Evolutionary conservation across 1,140 invertebrate species (phyloP), one percentile per base, ranked within the genome.

Genomic region (Drosophila lacteicornis): DNA sequence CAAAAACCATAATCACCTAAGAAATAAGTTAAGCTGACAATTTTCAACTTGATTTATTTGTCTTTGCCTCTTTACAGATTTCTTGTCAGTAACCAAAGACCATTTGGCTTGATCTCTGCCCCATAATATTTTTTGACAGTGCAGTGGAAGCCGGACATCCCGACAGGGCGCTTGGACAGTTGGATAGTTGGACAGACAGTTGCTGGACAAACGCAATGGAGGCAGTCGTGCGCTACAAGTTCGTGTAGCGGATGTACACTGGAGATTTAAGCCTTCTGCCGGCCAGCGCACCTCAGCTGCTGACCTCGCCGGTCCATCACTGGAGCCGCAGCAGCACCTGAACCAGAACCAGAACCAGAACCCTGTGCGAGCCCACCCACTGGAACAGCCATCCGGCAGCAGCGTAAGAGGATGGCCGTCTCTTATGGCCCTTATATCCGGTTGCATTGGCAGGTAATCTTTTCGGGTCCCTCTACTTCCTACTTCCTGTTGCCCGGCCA

Each of bases 371-470:
- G 17, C 45, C 33, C 47, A 62, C 50, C 66, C 66, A 22, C n/a
- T 66, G 50, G 50, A 58, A 30, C 36, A 58, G 55, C 25, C 61
- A 43, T 40, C n/a, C 51, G 45, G 30, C 50, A 17, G 13, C 47
- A 17, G 13, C 47, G 51, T 43, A 73, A 73, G 70, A 73, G 68
- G 68, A 59, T 73, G 69, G 51, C 40, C 75, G 78, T 79, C 70
- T 83, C 75, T 78, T 76, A 70, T 81, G 55, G 67, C 73, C 65
- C 60, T 80, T 80, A 87, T 87, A 87, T 87, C 84, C 84, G 84
- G 84, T 87, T 87, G 84, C 84, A 87, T 87, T 87, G 84, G 73
- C 85, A 87, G 84, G 84, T 87, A 87, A 87, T 87, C 84, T 88
- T 87, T 90, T 80, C 61, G 84, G 74, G 61, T 75, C 65, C 51